Evolutionary conservation across 2,113 vertebrate species (phyloP), one percentile per base, ranked within the genome.

Genomic region (Arvicanthis niloticus): DNA sequence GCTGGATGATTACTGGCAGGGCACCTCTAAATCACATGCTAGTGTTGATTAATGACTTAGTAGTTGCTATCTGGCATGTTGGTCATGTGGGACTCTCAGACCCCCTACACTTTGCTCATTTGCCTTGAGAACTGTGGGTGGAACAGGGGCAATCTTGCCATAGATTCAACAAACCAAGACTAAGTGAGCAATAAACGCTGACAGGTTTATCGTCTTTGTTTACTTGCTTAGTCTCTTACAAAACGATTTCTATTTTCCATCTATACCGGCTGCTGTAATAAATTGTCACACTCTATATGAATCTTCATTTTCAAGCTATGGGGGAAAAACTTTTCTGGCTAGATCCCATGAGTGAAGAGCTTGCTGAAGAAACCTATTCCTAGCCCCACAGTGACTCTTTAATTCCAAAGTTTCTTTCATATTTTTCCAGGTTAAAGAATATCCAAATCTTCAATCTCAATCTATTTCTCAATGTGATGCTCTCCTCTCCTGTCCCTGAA

Each of bases 191-290:
- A 48, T 37, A 31, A 73, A 86, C 16, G 16, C 3, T 10, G 45
- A 68, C 10, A 56, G 76, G 37, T 91, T 96, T 90, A 76, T 56
- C 51, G 51, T 58, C 51, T 90, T 77, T 65, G 29, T 77, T 67
- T 29, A 91, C 58, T 80, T 40, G 75, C 22, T 72, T 58, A 60
- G 75, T 80, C 40, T 91, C 73, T 95, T 65, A 11, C 11, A 91
- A 85, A 94, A 58, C 1, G 0, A 70, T 76, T 90, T 85, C n/a
- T 93, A n/a, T 45, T 93, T 94, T 88, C 75, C 10, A 70, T 94
- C 31, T 86, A 0, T 48, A 77, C 70, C 73, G 77, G 34, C 26
- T 92, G 10, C 17, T 73, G 45, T 16, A 91, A 76, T 77, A 82
- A 89, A 62, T 95, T 78, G 53, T 94, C 48, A 40, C n/a, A n/a